A percentile compares a stretch with the other conserved stretches of the same genome.
Evolutionary conservation across 1,140 invertebrate genomes (phyloP).

Genomic region (Yoshiicerus persimilis): DNA sequence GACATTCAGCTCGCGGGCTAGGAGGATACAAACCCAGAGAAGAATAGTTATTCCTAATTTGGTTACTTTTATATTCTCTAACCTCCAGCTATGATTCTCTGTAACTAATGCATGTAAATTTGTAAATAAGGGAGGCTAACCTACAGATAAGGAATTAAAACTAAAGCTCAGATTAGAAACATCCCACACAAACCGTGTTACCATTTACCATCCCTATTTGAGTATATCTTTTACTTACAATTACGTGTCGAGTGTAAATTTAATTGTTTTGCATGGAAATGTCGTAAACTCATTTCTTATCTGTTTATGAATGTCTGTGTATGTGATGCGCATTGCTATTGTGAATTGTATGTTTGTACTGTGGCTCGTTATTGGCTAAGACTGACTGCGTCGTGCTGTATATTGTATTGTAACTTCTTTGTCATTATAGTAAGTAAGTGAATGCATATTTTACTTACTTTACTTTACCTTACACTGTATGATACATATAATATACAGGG

Average conservation of each 20-base stretch:
- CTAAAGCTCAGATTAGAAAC: not conserved
- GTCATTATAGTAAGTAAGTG: slow-evolving; percentile 6
- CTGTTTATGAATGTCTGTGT: not conserved
- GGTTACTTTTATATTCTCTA: not conserved
- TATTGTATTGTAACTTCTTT: slow-evolving; percentile 18
- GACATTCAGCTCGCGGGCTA: not conserved
- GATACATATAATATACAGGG: slow-evolving; percentile 23
- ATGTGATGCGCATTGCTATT: not conserved
- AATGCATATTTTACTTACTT: slow-evolving; percentile 2
- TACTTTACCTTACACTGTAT: not conserved
- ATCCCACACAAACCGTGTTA: not conserved
- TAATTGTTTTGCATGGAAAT: not conserved
- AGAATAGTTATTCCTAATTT: not conserved
- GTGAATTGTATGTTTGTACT: not conserved
- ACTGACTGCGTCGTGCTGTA: slow-evolving; percentile 7
- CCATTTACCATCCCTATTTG: not conserved
- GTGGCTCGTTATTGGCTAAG: not conserved
- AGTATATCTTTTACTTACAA: not conserved
- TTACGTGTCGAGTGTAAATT: not conserved
- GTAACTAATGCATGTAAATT: not conserved
- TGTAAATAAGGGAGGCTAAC: no score
- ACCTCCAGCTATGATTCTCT: not conserved
- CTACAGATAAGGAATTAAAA: not conserved
- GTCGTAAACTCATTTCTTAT: not conserved
- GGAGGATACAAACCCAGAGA: not conserved